Conservation (phyloP, 2,113 vertebrate genomes). For the Coryphaenoides rupestris region DNA sequence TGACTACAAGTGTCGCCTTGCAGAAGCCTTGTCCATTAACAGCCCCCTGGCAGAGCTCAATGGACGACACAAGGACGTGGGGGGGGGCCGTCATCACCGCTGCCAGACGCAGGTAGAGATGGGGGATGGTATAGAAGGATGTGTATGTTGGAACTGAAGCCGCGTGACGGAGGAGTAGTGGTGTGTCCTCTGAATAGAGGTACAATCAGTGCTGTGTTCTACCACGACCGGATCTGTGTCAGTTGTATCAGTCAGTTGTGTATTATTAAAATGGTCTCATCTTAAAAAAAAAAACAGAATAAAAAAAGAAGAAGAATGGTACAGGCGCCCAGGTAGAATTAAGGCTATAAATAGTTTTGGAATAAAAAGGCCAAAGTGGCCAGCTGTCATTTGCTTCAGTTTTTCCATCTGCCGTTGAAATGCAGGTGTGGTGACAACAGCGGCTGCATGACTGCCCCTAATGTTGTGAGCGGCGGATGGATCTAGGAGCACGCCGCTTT, state of each 20-base stretch:
- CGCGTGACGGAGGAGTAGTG: neutral
- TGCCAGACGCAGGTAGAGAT: too few species aligned
- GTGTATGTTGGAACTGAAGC: too few species aligned
- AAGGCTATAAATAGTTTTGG: neutral
- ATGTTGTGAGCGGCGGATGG: constrained; percentile 28
- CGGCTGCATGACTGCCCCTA: constrained; percentile 22
- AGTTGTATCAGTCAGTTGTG: too few species aligned
- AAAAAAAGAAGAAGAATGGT: neutral
- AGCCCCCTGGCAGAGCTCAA: neutral
- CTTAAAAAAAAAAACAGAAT: neutral
- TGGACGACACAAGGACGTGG: neutral
- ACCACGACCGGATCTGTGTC: neutral
- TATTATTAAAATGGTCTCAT: neutral
- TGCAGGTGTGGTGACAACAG: constrained; percentile 26
- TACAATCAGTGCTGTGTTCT: neutral
- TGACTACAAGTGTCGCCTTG: neutral
- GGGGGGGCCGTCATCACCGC: too few species aligned
- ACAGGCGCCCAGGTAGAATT: neutral
- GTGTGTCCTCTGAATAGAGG: neutral
- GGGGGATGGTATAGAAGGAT: too few species aligned
- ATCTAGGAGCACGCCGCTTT: neutral
- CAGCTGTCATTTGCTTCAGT: constrained; percentile 22
- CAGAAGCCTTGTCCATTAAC: neutral
- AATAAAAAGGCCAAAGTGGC: neutral
- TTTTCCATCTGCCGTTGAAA: constrained; percentile 21